phyloP scores from a whole-genome alignment of 2,113 vertebrate genomes.

The Aldabrachelys gigantea region DNA sequence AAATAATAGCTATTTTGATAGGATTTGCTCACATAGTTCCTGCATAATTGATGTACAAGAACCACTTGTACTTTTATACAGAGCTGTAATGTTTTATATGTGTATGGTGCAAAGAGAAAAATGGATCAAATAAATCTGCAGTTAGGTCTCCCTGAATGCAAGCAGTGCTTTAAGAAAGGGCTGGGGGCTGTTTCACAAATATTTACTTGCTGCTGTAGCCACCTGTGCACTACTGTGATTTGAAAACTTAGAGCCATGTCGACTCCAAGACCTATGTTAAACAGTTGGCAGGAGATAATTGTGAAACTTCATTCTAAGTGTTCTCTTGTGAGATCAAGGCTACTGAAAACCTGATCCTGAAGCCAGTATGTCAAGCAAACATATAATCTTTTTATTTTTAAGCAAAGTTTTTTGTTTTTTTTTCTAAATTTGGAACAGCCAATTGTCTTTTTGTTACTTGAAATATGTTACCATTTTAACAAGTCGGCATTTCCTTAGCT shows the following conservation, averaged over 20 bases:
- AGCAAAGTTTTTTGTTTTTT: constrained; percentile 30
- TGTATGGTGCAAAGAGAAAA: constrained; percentile 85
- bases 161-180: constrained; percentile 78
- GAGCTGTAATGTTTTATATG: constrained; percentile 83
- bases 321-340: constrained; percentile 19
- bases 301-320: constrained; percentile 55
- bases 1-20: constrained; percentile 87
- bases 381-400: constrained; percentile 34
- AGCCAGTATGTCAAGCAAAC: constrained; percentile 58
- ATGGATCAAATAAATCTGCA: constrained; percentile 80
- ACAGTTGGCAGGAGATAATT: constrained; percentile 75
- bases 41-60: constrained; percentile 85
- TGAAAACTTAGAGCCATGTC: constrained; percentile 77
- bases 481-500: constrained; percentile 20
- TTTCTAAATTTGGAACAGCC: not conserved
- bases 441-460: constrained; percentile 50
- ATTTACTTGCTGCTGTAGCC: constrained; percentile 75
- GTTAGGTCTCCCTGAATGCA: constrained; percentile 77
- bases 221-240: constrained; percentile 78
- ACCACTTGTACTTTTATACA: constrained; percentile 85
- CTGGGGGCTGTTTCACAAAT: constrained; percentile 71
- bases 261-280: constrained; percentile 70
- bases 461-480: not conserved
- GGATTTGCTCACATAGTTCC: constrained; percentile 86
- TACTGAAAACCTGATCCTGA: not conserved